Conservation (phyloP, 2,888 invertebrate genomes). For the Chironomus tentans region DNA sequence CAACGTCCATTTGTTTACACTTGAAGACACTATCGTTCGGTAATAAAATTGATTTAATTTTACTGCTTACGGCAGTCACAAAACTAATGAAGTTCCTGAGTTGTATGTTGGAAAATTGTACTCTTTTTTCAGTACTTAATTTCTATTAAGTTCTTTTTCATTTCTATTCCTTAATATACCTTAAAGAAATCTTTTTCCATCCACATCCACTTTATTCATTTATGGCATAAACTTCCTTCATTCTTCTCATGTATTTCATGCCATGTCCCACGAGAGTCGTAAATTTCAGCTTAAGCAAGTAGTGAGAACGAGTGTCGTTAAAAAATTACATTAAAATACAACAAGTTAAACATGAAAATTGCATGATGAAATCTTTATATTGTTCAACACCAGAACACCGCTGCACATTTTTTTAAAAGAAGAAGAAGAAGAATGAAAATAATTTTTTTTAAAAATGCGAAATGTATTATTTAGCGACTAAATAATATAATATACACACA, state of each 20-base stretch:
- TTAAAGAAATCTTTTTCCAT: neutral
- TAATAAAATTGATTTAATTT: conserved; percentile 25
- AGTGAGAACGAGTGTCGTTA: conserved; percentile 10
- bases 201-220: neutral
- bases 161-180: no score
- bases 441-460: neutral
- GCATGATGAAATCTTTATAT: neutral
- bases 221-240: neutral
- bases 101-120: neutral
- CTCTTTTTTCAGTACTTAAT: neutral
- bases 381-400: neutral
- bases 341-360: conserved; percentile 20
- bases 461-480: neutral
- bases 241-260: neutral
- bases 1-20: conserved; percentile 21
- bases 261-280: conserved; percentile 12
- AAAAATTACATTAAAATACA: conserved; percentile 25
- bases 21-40: conserved; percentile 1
- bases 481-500: neutral
- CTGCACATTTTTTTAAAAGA: neutral
- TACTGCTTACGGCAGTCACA: conserved; percentile 5
- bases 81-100: conserved; percentile 19
- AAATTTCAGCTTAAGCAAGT: conserved; percentile 1
- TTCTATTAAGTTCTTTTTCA: neutral
- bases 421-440: neutral